Conservation (phyloP, 2,797 vertebrate species). For the Craterocephalus amniculus region DNA sequence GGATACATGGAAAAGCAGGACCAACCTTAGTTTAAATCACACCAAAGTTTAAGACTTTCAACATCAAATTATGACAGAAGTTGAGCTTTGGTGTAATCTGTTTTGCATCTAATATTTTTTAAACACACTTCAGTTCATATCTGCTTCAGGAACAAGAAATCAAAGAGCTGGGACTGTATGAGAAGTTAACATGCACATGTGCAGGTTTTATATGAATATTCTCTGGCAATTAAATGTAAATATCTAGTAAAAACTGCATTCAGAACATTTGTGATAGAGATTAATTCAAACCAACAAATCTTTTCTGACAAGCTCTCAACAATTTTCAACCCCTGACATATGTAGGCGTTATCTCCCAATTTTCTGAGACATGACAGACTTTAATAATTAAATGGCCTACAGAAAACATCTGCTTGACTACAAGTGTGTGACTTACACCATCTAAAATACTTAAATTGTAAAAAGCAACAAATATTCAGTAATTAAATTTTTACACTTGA, state of each 20-base stretch:
- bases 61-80: not conserved
- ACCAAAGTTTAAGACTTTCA: not conserved
- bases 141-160: no score
- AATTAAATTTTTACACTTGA: not conserved
- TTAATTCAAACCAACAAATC: no score
- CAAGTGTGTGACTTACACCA: no score
- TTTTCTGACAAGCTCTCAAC: no score
- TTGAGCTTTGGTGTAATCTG: not conserved
- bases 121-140: no score
- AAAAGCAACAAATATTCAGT: not conserved
- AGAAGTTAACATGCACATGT: not conserved
- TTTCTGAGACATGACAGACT: not conserved
- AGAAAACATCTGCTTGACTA: not conserved
- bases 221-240: not conserved
- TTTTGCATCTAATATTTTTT: not conserved
- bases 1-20: not conserved
- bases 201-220: not conserved
- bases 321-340: no score
- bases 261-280: no score
- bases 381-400: not conserved
- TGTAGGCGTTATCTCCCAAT: no score
- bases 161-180: no score
- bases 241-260: not conserved
- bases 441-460: no score
- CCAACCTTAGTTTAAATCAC: not conserved